Percentiles rank a stretch among this genome's conserved stretches.
These are phyloP conservation scores for Monochamus saltuarius DNA, from an alignment of 1,140 invertebrate genomes.

Conservation along the genomic window DNA sequence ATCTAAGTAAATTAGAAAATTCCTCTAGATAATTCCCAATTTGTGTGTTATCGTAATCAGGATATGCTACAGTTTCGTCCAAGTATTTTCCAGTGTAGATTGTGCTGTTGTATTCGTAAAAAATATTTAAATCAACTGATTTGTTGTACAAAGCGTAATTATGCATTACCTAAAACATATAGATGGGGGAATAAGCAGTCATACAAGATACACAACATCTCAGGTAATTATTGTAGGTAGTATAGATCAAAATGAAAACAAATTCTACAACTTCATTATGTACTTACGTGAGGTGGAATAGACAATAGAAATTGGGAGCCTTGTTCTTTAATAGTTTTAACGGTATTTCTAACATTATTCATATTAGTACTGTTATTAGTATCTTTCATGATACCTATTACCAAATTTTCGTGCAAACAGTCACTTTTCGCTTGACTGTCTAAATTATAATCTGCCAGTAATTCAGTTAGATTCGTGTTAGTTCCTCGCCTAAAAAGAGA, in stretches of 20 bases:
- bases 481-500: slow-evolving; percentile 28
- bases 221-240: no score
- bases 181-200: no score
- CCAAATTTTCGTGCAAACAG: slow-evolving; percentile 48
- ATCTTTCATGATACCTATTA: slow-evolving; percentile 22
- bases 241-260: not conserved
- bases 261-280: slow-evolving; percentile 17
- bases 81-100: slow-evolving; percentile 35
- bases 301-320: slow-evolving; percentile 32
- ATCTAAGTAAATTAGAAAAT: slow-evolving; percentile 29
- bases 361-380: slow-evolving; percentile 2
- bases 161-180: slow-evolving; percentile 2
- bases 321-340: slow-evolving; percentile 3
- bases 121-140: slow-evolving; percentile 18
- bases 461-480: slow-evolving; percentile 15
- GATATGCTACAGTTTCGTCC: slow-evolving; percentile 37
- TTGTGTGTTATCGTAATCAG: slow-evolving; percentile 38
- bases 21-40: slow-evolving; percentile 24
- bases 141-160: slow-evolving; percentile 14
- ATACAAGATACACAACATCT: no score
- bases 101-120: slow-evolving; percentile 22
- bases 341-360: slow-evolving; percentile 1
- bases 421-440: slow-evolving; percentile 34
- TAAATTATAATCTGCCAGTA: slow-evolving; percentile 25
- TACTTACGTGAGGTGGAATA: slow-evolving; percentile 46